Percentiles rank a stretch among this genome's conserved stretches.
phyloP scores from a whole-genome alignment of 2,113 vertebrate species.

The Lagopus leucura region DNA sequence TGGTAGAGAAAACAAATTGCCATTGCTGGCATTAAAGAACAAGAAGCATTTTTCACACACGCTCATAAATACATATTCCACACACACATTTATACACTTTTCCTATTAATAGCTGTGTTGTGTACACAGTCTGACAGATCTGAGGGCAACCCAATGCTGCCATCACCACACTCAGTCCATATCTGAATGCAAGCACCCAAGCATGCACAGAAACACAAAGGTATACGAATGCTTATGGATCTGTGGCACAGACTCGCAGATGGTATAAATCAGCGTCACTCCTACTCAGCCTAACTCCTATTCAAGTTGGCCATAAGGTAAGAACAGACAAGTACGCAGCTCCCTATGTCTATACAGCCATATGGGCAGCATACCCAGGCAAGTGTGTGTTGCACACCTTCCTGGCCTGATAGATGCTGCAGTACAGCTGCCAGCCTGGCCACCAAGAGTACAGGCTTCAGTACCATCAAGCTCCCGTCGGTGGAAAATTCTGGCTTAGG shows the following conservation, averaged over 20 bases:
- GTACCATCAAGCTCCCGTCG: not conserved
- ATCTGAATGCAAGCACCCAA: not conserved
- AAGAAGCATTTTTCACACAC: constrained; percentile 32
- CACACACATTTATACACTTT: not conserved
- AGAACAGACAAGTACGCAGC: not conserved
- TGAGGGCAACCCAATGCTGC: not conserved
- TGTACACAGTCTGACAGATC: constrained; percentile 14
- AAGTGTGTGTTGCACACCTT: not conserved
- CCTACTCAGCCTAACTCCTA: not conserved
- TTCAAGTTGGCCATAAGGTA: not conserved
- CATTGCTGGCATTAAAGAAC: not conserved
- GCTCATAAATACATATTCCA: not conserved
- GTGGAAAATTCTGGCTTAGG: not conserved
- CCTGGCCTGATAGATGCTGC: not conserved
- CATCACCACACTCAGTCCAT: not conserved
- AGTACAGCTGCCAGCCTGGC: not conserved
- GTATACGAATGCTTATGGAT: not conserved
- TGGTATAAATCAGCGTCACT: not conserved
- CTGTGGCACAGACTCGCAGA: not conserved
- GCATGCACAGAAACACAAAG: not conserved
- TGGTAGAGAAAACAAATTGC: constrained; percentile 46
- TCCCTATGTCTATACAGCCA: not conserved
- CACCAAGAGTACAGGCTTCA: not conserved
- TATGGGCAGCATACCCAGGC: not conserved
- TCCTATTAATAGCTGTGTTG: not conserved